A percentile compares a stretch with the other conserved stretches of the same genome.
Evolutionary conservation across 30 jellyfish, hydroid and myxozoan species (phyloP).

Genomic region (Sanderia malayensis): DNA sequence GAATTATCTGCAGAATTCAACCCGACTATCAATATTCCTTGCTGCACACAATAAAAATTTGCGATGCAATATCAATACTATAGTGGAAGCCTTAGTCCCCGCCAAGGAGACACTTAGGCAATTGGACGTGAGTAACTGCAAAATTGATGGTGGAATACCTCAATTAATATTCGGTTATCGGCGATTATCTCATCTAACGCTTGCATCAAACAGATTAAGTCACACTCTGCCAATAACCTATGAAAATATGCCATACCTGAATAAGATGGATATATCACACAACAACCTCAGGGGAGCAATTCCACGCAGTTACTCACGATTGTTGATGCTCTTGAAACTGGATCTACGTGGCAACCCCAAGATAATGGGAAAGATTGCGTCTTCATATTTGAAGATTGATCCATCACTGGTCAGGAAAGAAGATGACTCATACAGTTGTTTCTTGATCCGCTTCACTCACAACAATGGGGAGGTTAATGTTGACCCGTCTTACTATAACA

Average conservation of each 20-base stretch:
- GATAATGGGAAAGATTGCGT: slow-evolving; percentile 18
- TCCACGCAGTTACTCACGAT: slow-evolving; percentile 39
- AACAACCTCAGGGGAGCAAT: slow-evolving; percentile 38
- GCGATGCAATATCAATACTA: not conserved
- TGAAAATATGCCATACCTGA: slow-evolving; percentile 33
- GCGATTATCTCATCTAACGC: slow-evolving; percentile 17
- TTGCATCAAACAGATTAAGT: slow-evolving; percentile 22
- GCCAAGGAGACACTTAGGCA: slow-evolving; percentile 25
- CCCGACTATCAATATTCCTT: slow-evolving; percentile 12
- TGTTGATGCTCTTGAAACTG: slow-evolving; percentile 29
- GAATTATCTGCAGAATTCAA: not conserved
- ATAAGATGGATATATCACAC: slow-evolving; percentile 22
- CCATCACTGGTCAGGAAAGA: slow-evolving; percentile 15
- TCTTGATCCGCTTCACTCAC: slow-evolving; percentile 34
- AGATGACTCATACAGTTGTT: slow-evolving; percentile 22
- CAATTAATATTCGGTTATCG: slow-evolving; percentile 10
- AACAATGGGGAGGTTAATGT: slow-evolving; percentile 40
- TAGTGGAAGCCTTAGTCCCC: slow-evolving; percentile 2
- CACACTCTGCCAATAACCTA: slow-evolving; percentile 29
- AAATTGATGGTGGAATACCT: slow-evolving; percentile 31
- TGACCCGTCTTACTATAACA: slow-evolving; percentile 35
- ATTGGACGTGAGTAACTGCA: slow-evolving; percentile 37
- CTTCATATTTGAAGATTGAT: slow-evolving; percentile 26
- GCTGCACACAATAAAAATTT: slow-evolving; percentile 15
- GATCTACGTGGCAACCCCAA: slow-evolving; percentile 19